Base-by-base conservation (phyloP, 2,113 vertebrate genomes). In the Gadus chalcogrammus region DNA sequence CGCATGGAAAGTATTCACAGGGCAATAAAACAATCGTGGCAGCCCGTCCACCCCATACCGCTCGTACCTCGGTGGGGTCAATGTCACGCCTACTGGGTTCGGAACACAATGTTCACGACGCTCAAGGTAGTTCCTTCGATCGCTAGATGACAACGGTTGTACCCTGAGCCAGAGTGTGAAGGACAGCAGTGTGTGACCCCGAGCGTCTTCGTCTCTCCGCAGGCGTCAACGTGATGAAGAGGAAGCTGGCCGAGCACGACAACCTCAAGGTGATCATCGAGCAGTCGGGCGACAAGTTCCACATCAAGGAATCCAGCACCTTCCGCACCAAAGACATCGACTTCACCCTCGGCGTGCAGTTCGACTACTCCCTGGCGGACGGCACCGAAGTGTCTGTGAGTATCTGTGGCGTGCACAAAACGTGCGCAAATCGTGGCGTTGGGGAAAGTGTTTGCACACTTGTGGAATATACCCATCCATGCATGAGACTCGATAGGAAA, bases 371-470 rank as follows among this genome's bases (percentile, higher is more conserved):
- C 38, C 80, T 97, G 79, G 94, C 95, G 6, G 95, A 98, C 8
- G 95, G 96, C 75, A 97, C 95, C 1, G 95, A 97, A 61, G 76
- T 97, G 76, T 69, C 15, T 9, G 96, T 98, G 89, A 94, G 94
- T 72, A 18, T 0, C 31, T 35, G 31, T 35, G 31, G 31, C 31
- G 31, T 7, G 31, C 6, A 7, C 24, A 24, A 24, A 3, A 12
- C 16, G 53, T 5, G 53, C 15, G 2, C 24, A 48, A 48, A 48
- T 5, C 31, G 31, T 5, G 42, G 8, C 12, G 42, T 48, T 48
- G 42, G 8, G 8, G 42, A 48, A 48, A 48, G 42, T 2, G 42
- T 48, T 42, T 42, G 38, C 38, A 35, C 31, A 5, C 31, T 35
- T 7, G 42, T 48, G 42, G 8, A 48, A 48, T 48, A 3, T 48